Evolutionary conservation across 2,888 invertebrate genomes (phyloP), one percentile per base, ranked within the genome.

Genomic region (Pyrrhosoma nymphula): DNA sequence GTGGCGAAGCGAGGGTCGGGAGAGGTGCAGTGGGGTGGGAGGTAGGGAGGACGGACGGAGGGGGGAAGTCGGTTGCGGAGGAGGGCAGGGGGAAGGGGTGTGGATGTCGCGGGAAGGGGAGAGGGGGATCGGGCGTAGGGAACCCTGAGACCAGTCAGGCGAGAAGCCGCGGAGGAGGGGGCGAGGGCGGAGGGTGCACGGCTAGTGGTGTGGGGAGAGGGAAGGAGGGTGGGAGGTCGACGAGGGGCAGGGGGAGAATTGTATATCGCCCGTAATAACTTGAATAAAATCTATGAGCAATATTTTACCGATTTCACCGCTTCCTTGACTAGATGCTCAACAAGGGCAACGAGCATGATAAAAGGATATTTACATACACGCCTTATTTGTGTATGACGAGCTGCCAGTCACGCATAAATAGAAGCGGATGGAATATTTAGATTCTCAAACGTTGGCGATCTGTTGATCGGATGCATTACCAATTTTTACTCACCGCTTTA

Each of bases 61-160:
- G 26, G 89, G n/a, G 90, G 56, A 23, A n/a, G 35, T 35, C 10
- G 35, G 95, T 14, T n/a, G n/a, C n/a, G n/a, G 95, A 26, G 69
- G 39, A 60, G 56, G 63, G 75, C 3, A 47, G 82, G 16, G 47
- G 39, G 16, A 4, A 0, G 39, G 30, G 35, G 95, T 55, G 30
- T 18, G 47, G 35, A 47, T 35, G 69, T 35, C 20, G 39, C 26
- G 75, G 47, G 23, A 82, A 16, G 82, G 82, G 12, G n/a, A 60
- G 20, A 75, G 88, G 39, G 89, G n/a, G 95, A 35, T 39, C 16
- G 16, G 82, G 16, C 16, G 95, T 16, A 14, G 63, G 56, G 20
- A 60, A 60, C 60, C 60, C 60, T 20, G 69, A 63, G 88, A 56
- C 55, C 88, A 69, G 95, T 88, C 35, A 63, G 56, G 95, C 63